Conservation (phyloP, 2,888 invertebrate genomes). For the Drosophila lutescens region DNA sequence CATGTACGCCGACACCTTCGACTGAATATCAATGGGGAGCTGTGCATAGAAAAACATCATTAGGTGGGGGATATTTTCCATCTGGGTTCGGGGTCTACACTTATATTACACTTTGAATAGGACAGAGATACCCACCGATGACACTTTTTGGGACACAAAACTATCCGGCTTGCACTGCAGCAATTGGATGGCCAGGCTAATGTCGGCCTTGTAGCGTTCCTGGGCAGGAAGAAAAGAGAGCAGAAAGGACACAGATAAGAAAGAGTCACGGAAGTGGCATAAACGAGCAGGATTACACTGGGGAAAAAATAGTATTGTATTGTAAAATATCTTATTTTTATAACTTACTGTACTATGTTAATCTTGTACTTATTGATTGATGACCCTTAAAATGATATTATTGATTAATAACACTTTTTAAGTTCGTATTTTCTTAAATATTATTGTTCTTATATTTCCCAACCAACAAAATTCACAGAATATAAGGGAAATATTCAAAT, state of each 20-base stretch:
- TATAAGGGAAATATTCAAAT: too few species aligned
- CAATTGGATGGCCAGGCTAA: conserved; percentile 95
- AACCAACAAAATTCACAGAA: too few species aligned
- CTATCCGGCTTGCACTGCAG: conserved; percentile 97
- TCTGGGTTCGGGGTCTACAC: not conserved
- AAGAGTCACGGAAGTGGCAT: conserved; percentile 55
- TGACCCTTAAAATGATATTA: too few species aligned
- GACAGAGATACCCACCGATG: conserved; percentile 88
- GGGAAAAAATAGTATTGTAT: not conserved
- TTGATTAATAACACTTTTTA: too few species aligned
- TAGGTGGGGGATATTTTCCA: conserved; percentile 6
- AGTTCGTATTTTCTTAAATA: too few species aligned
- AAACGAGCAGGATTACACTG: conserved; percentile 22
- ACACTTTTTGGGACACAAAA: conserved; percentile 95
- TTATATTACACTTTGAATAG: not conserved
- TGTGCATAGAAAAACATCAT: conserved; percentile 84
- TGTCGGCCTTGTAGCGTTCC: conserved; percentile 97
- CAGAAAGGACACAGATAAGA: conserved; percentile 60
- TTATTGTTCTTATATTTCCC: too few species aligned
- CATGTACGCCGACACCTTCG: conserved; percentile 91
- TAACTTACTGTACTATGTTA: too few species aligned
- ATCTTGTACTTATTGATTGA: too few species aligned
- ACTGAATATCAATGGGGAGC: conserved; percentile 96
- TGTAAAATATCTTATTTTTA: not conserved
- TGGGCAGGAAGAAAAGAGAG: conserved; percentile 82